A percentile compares a stretch with the other conserved stretches of the same genome.
Conservation (phyloP, 2,113 vertebrate species). For the Brevimyrus niger region DNA sequence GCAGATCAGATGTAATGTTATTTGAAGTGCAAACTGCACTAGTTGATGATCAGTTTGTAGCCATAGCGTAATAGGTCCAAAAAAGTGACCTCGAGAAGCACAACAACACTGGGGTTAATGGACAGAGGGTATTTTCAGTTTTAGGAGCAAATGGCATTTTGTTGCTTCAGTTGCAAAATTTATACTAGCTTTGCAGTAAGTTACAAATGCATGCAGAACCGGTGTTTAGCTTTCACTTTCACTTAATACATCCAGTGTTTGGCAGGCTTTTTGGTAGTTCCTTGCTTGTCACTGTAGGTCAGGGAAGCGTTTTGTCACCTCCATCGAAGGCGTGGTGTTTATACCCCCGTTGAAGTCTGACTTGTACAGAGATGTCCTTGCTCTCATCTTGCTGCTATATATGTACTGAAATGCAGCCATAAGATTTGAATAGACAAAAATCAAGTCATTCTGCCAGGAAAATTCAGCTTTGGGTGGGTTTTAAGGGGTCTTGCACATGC, state of each 20-base stretch:
- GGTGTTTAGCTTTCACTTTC: background rate
- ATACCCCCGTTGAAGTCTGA: background rate
- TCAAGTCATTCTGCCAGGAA: background rate
- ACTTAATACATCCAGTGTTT: background rate
- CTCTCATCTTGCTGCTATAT: background rate
- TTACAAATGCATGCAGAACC: background rate
- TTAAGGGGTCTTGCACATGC: background rate
- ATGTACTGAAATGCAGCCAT: background rate
- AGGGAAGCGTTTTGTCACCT: background rate
- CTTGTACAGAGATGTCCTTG: background rate
- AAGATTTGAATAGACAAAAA: background rate
- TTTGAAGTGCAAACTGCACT: background rate
- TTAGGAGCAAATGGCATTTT: background rate
- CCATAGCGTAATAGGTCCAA: background rate
- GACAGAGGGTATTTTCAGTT: background rate
- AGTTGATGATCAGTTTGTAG: background rate
- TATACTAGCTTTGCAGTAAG: background rate
- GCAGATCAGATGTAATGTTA: background rate
- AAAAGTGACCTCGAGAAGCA: background rate
- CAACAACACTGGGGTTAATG: background rate
- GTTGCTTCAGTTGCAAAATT: background rate
- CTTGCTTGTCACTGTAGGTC: background rate
- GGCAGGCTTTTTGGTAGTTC: background rate
- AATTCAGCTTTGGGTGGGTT: background rate
- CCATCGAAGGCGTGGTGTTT: background rate